These are phyloP conservation scores for Panthera uncia DNA, from an alignment of 2,113 vertebrate species.

Conservation along the genomic window DNA sequence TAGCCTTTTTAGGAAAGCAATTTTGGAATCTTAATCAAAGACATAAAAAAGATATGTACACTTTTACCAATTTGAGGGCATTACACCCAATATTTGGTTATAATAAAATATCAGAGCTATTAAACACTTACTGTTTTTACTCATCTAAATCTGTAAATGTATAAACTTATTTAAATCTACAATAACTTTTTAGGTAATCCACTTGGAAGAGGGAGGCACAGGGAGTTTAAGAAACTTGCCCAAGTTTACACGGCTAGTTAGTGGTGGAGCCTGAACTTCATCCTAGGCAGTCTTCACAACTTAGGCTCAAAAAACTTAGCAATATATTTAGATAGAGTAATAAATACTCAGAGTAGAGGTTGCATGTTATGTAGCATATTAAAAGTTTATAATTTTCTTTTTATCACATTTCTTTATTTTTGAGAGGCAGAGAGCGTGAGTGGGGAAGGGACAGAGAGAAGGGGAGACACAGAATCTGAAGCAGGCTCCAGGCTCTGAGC, in stretches of 20 bases:
- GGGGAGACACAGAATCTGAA: too few relatives aligned
- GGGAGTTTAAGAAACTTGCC: not conserved
- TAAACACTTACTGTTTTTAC: not conserved
- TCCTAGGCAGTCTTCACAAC: not conserved
- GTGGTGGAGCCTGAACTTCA: not conserved
- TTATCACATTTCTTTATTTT: too few relatives aligned
- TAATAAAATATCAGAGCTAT: not conserved
- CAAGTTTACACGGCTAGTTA: not conserved
- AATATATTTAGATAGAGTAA: not conserved
- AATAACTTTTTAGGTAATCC: not conserved
- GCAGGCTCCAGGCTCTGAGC: too few relatives aligned
- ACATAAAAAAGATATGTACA: not conserved
- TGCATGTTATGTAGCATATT: not conserved
- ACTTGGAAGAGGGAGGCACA: not conserved
- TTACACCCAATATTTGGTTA: not conserved
- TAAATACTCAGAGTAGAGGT: not conserved
- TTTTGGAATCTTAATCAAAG: not conserved
- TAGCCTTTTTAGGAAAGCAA: not conserved
- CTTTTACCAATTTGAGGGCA: not conserved
- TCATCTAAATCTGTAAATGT: not conserved
- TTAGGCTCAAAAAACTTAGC: not conserved
- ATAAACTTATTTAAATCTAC: not conserved
- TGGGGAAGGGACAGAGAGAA: too few relatives aligned
- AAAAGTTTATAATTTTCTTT: not conserved
- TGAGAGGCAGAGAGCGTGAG: too few relatives aligned